Evolutionary conservation across 2,113 vertebrate species (phyloP), one percentile per base, ranked within the genome.

Genomic region (Setophaga petechia): DNA sequence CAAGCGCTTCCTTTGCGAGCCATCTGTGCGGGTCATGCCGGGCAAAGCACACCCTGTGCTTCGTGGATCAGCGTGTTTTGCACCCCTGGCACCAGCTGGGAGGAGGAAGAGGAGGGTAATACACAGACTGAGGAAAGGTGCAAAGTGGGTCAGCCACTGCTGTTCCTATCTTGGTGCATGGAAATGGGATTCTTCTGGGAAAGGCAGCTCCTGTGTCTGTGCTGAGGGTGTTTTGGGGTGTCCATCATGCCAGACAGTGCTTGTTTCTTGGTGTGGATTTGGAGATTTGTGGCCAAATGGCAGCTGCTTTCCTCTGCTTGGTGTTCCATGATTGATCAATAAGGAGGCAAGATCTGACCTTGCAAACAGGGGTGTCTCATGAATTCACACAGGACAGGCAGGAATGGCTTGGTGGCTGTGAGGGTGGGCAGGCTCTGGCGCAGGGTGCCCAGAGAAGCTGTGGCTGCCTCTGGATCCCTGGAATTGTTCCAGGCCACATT

Each of bases 141-240:
- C 28, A 22, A 47, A 11, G 14, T 81, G 58, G n/a, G 41, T 61
- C 0, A 4, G 41, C 28, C 28, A 1, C 46, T 39, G 74, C 44
- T 43, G 27, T 41, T 80, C 62, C 23, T 81, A 23, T n/a, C 18
- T 54, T n/a, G 16, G 8, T 37, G 20, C 0, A 0, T 15, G 47
- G 35, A 68, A 16, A 51, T 3, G 6, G 0, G 2, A n/a, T 24
- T 57, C 18, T 52, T 59, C 31, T 47, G 59, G 55, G 1, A 8
- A 17, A 37, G 33, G 16, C 8, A 25, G 1, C 11, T 73, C 9
- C 28, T 11, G 4, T 0, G 18, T 58, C 66, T 2, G 0, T 9
- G 35, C 28, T 11, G 22, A 35, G 62, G 30, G 5, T 66, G 25
- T 49, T 78, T 79, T 16, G n/a, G 35, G 46, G 25, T 66, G 58